Percentiles rank a stretch among this genome's conserved stretches.
These are phyloP conservation scores for Pasiphila rectangulata DNA, from an alignment of 2,888 invertebrate genomes.

Conservation along the genomic window DNA sequence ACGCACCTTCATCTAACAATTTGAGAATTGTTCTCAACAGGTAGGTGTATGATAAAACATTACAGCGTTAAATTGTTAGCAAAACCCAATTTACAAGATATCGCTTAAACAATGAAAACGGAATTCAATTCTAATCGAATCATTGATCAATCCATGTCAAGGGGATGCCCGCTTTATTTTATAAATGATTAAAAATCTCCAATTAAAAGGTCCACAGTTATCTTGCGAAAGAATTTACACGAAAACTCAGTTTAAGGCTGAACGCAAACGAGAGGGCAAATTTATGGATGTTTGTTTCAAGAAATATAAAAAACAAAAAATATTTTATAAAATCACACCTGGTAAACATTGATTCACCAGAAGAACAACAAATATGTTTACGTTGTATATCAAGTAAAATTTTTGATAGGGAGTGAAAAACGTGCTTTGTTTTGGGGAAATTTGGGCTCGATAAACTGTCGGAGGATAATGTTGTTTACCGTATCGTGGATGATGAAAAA, in stretches of 20 bases:
- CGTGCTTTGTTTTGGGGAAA: slow-evolving; percentile 6
- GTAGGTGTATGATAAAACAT: background rate
- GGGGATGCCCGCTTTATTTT: slow-evolving; percentile 39
- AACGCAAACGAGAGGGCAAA: slow-evolving; percentile 31
- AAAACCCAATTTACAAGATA: slow-evolving; percentile 5
- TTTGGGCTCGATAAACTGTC: background rate
- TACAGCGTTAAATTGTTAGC: background rate
- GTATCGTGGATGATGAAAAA: background rate
- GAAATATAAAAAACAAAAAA: slow-evolving; percentile 29
- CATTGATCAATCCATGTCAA: slow-evolving; percentile 42
- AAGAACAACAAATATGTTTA: slow-evolving; percentile 34
- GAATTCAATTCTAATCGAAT: slow-evolving; percentile 39
- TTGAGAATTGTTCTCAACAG: background rate
- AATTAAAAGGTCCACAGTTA: slow-evolving; percentile 40
- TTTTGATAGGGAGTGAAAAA: slow-evolving; percentile 23
- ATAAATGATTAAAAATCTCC: slow-evolving; percentile 41
- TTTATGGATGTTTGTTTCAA: slow-evolving; percentile 35
- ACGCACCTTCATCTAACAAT: no score
- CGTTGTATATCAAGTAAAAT: slow-evolving; percentile 28
- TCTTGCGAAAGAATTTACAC: slow-evolving; percentile 29
- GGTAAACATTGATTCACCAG: slow-evolving; percentile 35
- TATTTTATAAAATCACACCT: slow-evolving; percentile 35
- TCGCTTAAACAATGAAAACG: slow-evolving; percentile 24
- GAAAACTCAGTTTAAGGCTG: slow-evolving; percentile 28
- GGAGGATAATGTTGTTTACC: background rate